Base-by-base conservation (phyloP, 2,888 invertebrate species). In the Dicranocentrus wangi region DNA sequence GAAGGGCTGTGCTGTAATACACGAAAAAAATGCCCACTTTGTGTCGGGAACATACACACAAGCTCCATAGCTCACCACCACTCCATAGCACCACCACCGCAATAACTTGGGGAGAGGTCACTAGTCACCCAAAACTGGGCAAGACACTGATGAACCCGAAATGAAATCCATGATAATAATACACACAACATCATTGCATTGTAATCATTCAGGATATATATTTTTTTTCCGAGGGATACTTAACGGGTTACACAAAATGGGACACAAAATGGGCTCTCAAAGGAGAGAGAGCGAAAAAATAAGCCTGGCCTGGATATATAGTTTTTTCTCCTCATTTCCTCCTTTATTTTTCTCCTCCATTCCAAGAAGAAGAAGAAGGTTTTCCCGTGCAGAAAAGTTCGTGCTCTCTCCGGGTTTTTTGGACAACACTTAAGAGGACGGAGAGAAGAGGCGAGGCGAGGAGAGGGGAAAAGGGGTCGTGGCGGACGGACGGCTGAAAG, bases 201-300 rank as follows among this genome's bases (percentile, higher is more conserved):
- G n/a, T 55, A 55, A 55, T 21, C 55, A 55, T n/a, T 47, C 47
- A 47, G 47, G 2, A n/a, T n/a, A 15, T n/a, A 47, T n/a, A 47
- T 39, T 39, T 39, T n/a, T n/a, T n/a, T 47, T n/a, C 13, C 47
- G 15, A 3, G 47, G n/a, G n/a, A n/a, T n/a, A 47, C n/a, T 47
- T 47, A 47, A 47, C 7, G 2, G 47, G 5, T 47, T 10, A 10
- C 19, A 21, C 55, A 3, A n/a, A 3, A 47, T 15, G 27, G 39
- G 19, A 61, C 61, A 17, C 43, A n/a, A 75, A 75, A 75, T 75
- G 65, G 58, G 19, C 21, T 66, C 58, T 58, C 55, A 75, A 75
- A 75, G 55, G 66, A 75, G 55, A 65, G 65, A 32, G 61, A 75
- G 55, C 53, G 65, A 32, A 43, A 66, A 65, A 66, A 53, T 27